Evolutionary conservation across 2,113 vertebrate genomes (phyloP), one percentile per base, ranked within the genome.

Genomic region (Phrynosoma platyrhinos): DNA sequence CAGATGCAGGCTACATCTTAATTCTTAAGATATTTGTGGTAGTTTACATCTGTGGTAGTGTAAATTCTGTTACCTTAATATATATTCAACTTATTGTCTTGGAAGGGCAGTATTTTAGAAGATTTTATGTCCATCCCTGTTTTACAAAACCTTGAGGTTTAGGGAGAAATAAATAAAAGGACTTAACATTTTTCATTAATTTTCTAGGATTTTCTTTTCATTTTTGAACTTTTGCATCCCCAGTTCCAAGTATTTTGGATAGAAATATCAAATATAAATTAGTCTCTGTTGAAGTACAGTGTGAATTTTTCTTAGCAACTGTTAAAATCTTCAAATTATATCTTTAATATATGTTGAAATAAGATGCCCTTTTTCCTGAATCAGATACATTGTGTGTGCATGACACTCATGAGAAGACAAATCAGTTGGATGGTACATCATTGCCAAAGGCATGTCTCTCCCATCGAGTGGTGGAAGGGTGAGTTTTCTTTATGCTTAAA

Each of bases 381-480:
- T 94, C 96, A 95, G 97, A 96, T 92, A 25, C 81, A 7, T 95
- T 95, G 25, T 97, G 97, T 92, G 96, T 91, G 72, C 91, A 91
- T 25, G 80, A 78, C 83, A 96, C 95, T 92, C 96, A 94, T 5
- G 93, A 94, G 80, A 95, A 77, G 71, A 94, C 95, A 58, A 94
- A 93, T 80, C 89, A 96, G 0, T 71, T 97, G 55, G 94, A 94
- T 93, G 94, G 83, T 88, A 95, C 96, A 93, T 94, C 95, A 82
- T 94, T 96, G 30, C 94, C 96, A 71, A 96, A 95, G 93, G 95
- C 96, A 2, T 98, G 98, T 93, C 96, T 98, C 55, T 97, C 97
- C 81, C 95, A 97, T 88, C 94, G 97, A 76, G 93, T 96, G 85
- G 91, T 95, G 79, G 95, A 97, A 89, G 96, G 98, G 98, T 99